These are phyloP conservation scores for Cyprichromis sp. DNA, from an alignment of 2,113 vertebrate genomes.

Conservation along the genomic window DNA sequence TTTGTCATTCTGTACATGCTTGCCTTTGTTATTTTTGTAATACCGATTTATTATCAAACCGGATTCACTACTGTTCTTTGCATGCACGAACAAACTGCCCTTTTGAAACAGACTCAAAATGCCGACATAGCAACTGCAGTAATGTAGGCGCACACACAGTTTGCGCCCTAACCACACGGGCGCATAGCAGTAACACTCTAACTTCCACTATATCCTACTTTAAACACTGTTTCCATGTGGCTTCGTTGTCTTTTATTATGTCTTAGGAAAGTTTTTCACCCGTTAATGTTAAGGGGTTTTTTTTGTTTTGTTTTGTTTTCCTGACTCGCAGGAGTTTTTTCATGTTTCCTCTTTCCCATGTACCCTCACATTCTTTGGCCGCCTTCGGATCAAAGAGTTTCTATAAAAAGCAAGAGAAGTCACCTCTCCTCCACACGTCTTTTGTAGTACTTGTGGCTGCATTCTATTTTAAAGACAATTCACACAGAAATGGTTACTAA, in stretches of 20 bases:
- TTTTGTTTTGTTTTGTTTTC: background rate
- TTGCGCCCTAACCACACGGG: background rate
- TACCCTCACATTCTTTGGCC: background rate
- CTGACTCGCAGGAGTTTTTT: background rate
- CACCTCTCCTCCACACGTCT: background rate
- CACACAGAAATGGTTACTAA: background rate
- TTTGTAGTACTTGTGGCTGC: background rate
- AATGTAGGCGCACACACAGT: background rate
- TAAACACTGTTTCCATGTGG: background rate
- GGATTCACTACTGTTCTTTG: fast-evolving
- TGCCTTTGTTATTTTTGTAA: background rate
- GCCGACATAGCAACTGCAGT: background rate
- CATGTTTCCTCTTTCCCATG: fast-evolving
- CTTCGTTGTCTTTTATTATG: background rate
- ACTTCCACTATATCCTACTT: background rate
- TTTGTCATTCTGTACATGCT: background rate
- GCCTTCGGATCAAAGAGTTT: background rate
- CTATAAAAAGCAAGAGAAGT: background rate
- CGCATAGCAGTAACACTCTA: background rate
- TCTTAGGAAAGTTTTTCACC: background rate
- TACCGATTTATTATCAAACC: background rate
- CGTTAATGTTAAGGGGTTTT: background rate
- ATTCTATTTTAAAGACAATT: background rate
- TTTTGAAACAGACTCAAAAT: background rate
- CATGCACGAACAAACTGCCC: fast-evolving